Evolutionary conservation across 2,797 vertebrate genomes (phyloP).

Genomic region (Brachyalestes nurse): DNA sequence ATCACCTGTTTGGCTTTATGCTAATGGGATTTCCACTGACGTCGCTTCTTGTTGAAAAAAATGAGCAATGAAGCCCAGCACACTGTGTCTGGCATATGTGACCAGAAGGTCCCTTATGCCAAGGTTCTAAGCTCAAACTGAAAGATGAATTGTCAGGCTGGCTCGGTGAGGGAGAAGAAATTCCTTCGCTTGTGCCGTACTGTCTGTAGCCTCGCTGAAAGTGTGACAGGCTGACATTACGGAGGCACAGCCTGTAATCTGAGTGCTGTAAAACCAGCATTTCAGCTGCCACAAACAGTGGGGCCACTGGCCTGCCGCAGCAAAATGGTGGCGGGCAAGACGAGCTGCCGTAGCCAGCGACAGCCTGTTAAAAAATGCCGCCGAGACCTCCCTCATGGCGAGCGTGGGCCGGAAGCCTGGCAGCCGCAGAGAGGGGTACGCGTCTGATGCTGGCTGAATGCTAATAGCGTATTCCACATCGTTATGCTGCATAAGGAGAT

Average conservation of each 20-base stretch:
- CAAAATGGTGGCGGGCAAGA: constrained; percentile 38
- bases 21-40: constrained; percentile 16
- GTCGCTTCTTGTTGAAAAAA: not conserved
- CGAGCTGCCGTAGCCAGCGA: constrained; percentile 54
- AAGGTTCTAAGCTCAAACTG: constrained; percentile 67
- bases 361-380: constrained; percentile 63
- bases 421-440: constrained; percentile 39
- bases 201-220: constrained; percentile 65
- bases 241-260: constrained; percentile 80
- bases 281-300: constrained; percentile 80
- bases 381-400: constrained; percentile 65
- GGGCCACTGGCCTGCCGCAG: constrained; percentile 56
- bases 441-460: constrained; percentile 68
- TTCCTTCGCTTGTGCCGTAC: constrained; percentile 71
- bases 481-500: constrained; percentile 84
- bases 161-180: constrained; percentile 63
- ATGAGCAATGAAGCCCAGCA: not conserved
- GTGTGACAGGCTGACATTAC: constrained; percentile 80
- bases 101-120: constrained; percentile 30
- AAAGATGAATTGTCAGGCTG: constrained; percentile 71
- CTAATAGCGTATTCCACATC: constrained; percentile 82
- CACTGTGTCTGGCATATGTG: constrained; percentile 11
- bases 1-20: not conserved
- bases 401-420: constrained; percentile 28
- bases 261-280: constrained; percentile 79